A percentile compares a stretch with the other conserved stretches of the same genome.
Evolutionary conservation across 1,140 invertebrate species (phyloP).

Genomic region (Brachionus manjavacas): DNA sequence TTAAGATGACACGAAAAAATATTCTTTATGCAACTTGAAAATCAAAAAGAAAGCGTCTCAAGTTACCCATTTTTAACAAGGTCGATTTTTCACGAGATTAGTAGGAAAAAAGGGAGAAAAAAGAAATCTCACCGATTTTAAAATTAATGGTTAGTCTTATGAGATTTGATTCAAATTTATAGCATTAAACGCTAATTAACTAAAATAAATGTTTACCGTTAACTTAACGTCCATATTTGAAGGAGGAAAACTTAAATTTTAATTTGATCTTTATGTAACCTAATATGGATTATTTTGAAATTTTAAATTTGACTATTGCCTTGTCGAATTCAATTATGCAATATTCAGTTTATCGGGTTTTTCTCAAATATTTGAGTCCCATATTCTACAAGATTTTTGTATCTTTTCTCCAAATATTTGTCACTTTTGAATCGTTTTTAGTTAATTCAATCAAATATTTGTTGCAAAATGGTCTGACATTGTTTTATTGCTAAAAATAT

Average conservation of each 20-base stretch:
- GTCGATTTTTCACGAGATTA: not conserved
- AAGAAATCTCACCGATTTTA: not conserved
- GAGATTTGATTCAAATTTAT: not conserved
- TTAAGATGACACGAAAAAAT: not conserved
- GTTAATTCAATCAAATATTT: not conserved
- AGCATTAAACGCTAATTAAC: not conserved
- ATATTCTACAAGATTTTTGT: not conserved
- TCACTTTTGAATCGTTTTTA: not conserved
- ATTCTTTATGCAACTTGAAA: not conserved
- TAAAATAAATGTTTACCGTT: slow-evolving; percentile 9
- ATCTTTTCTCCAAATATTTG: not conserved
- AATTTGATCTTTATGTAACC: slow-evolving; percentile 10
- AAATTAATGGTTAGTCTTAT: not conserved
- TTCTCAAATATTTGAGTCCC: not conserved
- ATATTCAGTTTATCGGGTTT: not conserved
- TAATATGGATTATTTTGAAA: not conserved
- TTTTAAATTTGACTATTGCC: not conserved
- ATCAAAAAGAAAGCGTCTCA: not conserved
- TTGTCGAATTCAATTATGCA: not conserved
- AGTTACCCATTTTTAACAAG: not conserved
- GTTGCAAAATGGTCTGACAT: not conserved
- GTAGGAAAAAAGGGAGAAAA: not conserved
- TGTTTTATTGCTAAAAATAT: not conserved
- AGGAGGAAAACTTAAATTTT: not conserved
- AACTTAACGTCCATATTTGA: not conserved